Evolutionary conservation across 2,797 vertebrate species (phyloP).

Genomic region (Etheostoma perlongum): DNA sequence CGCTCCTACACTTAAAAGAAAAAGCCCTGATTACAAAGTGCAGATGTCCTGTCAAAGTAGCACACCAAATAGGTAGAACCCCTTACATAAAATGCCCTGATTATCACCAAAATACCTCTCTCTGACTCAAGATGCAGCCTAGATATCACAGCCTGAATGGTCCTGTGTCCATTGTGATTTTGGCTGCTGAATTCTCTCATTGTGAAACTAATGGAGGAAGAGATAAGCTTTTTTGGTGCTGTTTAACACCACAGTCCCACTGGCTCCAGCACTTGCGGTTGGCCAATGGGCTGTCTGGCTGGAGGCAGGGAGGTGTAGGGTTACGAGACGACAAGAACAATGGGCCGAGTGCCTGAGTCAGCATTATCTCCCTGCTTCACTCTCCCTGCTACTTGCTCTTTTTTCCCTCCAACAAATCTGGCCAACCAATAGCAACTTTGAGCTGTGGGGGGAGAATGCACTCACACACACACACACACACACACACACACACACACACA

Average conservation of each 20-base stretch:
- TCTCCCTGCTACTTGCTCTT: conserved; percentile 53
- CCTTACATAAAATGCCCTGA: conserved; percentile 34
- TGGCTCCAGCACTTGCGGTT: conserved; percentile 76
- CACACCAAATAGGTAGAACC: conserved; percentile 33
- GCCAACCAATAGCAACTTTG: conserved; percentile 72
- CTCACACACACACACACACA: conserved; percentile 41
- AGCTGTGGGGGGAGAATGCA: conserved; percentile 62
- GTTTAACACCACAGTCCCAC: conserved; percentile 77
- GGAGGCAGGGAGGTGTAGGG: conserved; percentile 76
- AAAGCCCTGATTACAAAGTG: conserved; percentile 10
- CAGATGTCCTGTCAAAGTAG: conserved; percentile 26
- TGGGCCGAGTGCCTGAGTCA: conserved; percentile 82
- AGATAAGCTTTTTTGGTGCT: conserved; percentile 76
- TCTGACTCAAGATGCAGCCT: conserved; percentile 48
- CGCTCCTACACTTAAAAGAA: neutral
- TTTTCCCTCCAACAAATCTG: conserved; percentile 74
- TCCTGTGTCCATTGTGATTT: conserved; percentile 67
- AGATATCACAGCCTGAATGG: conserved; percentile 63
- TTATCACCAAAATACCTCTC: conserved; percentile 50
- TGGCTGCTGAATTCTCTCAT: conserved; percentile 72
- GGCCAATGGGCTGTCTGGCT: conserved; percentile 73
- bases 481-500: conserved; percentile 10
- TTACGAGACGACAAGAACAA: conserved; percentile 81
- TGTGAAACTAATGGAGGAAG: conserved; percentile 76
- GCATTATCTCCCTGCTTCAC: conserved; percentile 72